Evolutionary conservation across 2,113 vertebrate genomes (phyloP), one percentile per base, ranked within the genome.

Genomic region (Engraulis encrasicolus): DNA sequence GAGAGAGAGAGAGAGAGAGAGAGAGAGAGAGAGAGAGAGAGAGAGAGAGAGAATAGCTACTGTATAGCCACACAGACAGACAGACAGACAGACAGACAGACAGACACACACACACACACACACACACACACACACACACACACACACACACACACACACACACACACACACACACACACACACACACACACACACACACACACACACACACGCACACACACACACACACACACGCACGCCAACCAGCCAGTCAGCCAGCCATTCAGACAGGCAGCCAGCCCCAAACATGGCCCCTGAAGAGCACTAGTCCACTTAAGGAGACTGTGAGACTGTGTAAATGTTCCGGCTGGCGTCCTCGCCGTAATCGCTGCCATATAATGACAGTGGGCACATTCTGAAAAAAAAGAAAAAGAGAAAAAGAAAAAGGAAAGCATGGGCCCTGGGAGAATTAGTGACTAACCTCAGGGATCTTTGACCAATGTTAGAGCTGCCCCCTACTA

Each of bases 361-460:
- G 52, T 78, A 86, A 83, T 49, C 77, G 54, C 81, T 45, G 50
- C 2, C 78, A 34, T 81, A 66, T 86, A 85, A 82, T 81, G 81
- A 82, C 79, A 37, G 15, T 38, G 37, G n/a, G n/a, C n/a, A n/a
- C n/a, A n/a, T n/a, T n/a, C n/a, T n/a, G n/a, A n/a, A n/a, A n/a
- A n/a, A n/a, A 50, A 31, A 81, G 40, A 23, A 81, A 80, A n/a
- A 23, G 19, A 80, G 52, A 80, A 81, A 40, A 54, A 48, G 40
- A 54, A 40, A 20, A 54, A 14, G 18, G 18, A 77, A 20, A 52
- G 61, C 79, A 74, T 31, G 34, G 31, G 66, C 9, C 38, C 50
- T 18, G 19, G 37, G 6, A 82, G 50, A 31, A 71, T n/a, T 82
- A 40, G 20, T 78, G 7, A 31, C 23, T 36, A 1, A 34, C 15